phyloP scores from a whole-genome alignment of 2,797 vertebrate species.

The Sebastes elongatus region DNA sequence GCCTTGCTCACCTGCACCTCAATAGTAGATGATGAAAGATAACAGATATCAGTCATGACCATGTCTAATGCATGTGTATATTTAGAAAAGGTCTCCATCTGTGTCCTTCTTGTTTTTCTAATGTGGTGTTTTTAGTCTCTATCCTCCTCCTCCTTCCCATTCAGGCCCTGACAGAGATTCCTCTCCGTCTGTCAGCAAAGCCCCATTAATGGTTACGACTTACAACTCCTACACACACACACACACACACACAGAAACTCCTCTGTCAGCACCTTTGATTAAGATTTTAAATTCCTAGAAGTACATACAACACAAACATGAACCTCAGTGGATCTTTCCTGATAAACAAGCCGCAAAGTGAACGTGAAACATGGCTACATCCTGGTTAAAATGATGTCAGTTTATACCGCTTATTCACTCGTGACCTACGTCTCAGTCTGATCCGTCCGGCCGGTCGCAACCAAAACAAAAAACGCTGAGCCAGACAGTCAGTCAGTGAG shows the following conservation, averaged over 20 bases:
- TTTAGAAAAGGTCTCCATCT: neutral
- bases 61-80: neutral
- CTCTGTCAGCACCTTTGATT: slow-evolving; percentile 60
- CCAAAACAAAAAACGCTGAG: slow-evolving; percentile 27
- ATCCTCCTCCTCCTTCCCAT: neutral
- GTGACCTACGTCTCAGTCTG: neutral
- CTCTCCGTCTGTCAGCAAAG: slow-evolving; percentile 51
- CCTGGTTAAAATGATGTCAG: neutral
- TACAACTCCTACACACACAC: neutral
- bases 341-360: neutral
- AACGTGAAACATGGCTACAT: neutral
- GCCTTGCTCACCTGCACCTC: neutral
- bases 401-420: neutral
- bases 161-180: slow-evolving; percentile 35
- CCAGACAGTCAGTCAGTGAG: slow-evolving; percentile 23
- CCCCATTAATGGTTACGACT: slow-evolving; percentile 41
- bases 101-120: neutral
- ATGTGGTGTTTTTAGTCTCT: neutral
- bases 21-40: neutral
- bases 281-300: slow-evolving; percentile 39
- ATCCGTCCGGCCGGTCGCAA: neutral
- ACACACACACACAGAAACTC: neutral
- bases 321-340: neutral
- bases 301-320: slow-evolving; percentile 31
- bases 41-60: neutral